phyloP scores from a whole-genome alignment of 2,888 invertebrate species.

The Caenorhabditis imperialis region DNA sequence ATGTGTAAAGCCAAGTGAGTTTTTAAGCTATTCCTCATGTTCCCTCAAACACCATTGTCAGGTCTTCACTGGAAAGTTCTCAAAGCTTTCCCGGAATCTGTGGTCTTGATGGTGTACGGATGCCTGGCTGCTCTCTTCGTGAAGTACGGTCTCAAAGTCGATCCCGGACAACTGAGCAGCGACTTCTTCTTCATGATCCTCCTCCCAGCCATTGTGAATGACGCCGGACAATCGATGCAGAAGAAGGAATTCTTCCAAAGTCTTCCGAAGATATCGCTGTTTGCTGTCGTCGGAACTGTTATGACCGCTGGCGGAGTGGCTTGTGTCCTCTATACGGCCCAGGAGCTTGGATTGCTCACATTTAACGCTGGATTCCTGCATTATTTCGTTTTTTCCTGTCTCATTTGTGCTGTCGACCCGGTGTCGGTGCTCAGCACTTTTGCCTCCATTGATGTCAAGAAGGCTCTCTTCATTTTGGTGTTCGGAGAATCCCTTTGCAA shows the following conservation, averaged over 20 bases:
- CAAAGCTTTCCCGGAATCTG: conserved; percentile 62
- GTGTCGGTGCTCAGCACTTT: conserved; percentile 73
- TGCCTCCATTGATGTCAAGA: conserved; percentile 84
- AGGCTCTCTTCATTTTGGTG: conserved; percentile 50
- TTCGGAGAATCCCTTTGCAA: conserved; percentile 65
- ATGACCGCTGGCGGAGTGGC: conserved; percentile 85
- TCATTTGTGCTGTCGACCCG: conserved; percentile 75
- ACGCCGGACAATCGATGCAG: conserved; percentile 98
- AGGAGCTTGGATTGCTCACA: conserved; percentile 2
- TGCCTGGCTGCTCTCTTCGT: conserved; percentile 54
- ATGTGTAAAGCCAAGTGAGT: conserved; percentile 54
- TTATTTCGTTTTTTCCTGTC: conserved; percentile 55
- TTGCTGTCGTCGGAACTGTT: conserved; percentile 92
- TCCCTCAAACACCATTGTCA: conserved; percentile 18
- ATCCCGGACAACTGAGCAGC: conserved; percentile 19
- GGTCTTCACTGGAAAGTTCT: conserved; percentile 33
- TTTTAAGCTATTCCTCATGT: neutral
- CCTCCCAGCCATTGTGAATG: conserved; percentile 96
- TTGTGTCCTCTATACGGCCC: conserved; percentile 1
- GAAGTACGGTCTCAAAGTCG: conserved; percentile 7
- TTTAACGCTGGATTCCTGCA: conserved; percentile 26
- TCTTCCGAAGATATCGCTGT: conserved; percentile 92
- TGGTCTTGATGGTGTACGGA: conserved; percentile 64
- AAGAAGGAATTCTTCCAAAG: conserved; percentile 95
- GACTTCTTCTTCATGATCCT: conserved; percentile 95